A percentile compares a stretch with the other conserved stretches of the same genome.
These are phyloP conservation scores for Aphelenchoides bicaudatus DNA, from an alignment of 2,888 invertebrate species.

Conservation along the genomic window DNA sequence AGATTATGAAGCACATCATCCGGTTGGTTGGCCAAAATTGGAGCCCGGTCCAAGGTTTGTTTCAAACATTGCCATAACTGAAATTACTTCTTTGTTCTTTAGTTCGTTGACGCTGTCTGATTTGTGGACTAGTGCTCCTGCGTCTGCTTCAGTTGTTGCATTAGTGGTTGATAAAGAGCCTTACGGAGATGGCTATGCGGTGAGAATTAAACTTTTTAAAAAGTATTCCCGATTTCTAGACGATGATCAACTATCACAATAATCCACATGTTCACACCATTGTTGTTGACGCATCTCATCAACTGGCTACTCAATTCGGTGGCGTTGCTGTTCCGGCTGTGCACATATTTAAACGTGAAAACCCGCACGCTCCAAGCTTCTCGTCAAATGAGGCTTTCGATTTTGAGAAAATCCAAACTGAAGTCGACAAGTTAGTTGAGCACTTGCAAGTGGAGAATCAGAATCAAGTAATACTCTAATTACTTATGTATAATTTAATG, in stretches of 20 bases:
- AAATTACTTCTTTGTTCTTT: conserved; percentile 27
- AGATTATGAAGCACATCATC: conserved; percentile 36
- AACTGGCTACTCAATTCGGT: conserved; percentile 38
- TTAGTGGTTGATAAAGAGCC: conserved; percentile 47
- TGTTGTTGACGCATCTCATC: conserved; percentile 38
- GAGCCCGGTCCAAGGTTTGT: conserved; percentile 27
- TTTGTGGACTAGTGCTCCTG: conserved; percentile 40
- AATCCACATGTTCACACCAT: conserved; percentile 36
- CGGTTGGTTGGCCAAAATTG: conserved; percentile 36
- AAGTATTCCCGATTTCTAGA: conserved; percentile 29
- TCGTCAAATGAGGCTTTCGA: conserved; percentile 19
- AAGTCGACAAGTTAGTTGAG: conserved; percentile 36
- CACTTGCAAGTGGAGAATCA: conserved; percentile 10
- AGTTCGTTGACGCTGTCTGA: conserved; percentile 44
- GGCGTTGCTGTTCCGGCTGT: conserved; percentile 33
- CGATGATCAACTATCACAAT: conserved; percentile 47
- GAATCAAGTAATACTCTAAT: conserved; percentile 8
- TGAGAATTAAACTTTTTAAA: conserved; percentile 21
- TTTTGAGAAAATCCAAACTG: conserved; percentile 16
- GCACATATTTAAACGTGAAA: conserved; percentile 29
- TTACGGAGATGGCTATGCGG: conserved; percentile 48
- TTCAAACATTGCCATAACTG: neutral
- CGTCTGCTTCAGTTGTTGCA: conserved; percentile 33
- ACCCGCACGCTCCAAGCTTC: conserved; percentile 27
- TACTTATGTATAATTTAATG: neutral